Base-by-base conservation (phyloP, 30 jellyfish, hydroid and myxozoan species). In the Nemopilema nomurai region DNA sequence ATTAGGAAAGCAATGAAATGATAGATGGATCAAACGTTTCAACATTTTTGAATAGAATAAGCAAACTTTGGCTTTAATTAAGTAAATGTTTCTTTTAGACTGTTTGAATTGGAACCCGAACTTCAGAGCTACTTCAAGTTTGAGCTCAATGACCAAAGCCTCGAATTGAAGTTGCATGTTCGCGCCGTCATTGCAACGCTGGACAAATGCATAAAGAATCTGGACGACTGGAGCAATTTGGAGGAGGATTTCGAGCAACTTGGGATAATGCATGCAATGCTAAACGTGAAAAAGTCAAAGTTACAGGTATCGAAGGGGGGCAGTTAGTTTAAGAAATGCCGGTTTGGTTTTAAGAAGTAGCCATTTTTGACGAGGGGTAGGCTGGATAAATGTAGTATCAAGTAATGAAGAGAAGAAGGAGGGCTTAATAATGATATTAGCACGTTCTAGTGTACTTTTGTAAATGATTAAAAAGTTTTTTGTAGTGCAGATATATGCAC, bases 261-360 rank as follows among this genome's bases (percentile, higher is more conserved):
- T n/a, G 91, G 91, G n/a, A 70, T 74, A 71, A 82, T 82, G 91
- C 91, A 82, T 70, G 76, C 84, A 19, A 49, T 74, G 74, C 70
- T 82, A 8, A 74, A 70, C 9, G 91, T 82, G 23, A 19, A 50
- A 22, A 69, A 69, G 32, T 65, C 71, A 8, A 84, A 82, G 24
- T 25, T 82, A 16, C 77, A 82, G 91, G 91, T 79, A 79, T 7
- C 22, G n/a, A n/a, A n/a, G n/a, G n/a, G n/a, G n/a, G n/a, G n/a
- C n/a, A n/a, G n/a, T n/a, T n/a, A n/a, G n/a, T n/a, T n/a, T n/a
- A n/a, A n/a, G n/a, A n/a, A n/a, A n/a, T n/a, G n/a, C n/a, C n/a
- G n/a, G n/a, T n/a, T n/a, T n/a, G n/a, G n/a, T n/a, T n/a, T n/a
- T n/a, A n/a, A n/a, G n/a, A n/a, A n/a, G n/a, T n/a, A n/a, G n/a